These are phyloP conservation scores for Phenacoccus solenopsis DNA, from an alignment of 1,140 invertebrate genomes.

Conservation along the genomic window DNA sequence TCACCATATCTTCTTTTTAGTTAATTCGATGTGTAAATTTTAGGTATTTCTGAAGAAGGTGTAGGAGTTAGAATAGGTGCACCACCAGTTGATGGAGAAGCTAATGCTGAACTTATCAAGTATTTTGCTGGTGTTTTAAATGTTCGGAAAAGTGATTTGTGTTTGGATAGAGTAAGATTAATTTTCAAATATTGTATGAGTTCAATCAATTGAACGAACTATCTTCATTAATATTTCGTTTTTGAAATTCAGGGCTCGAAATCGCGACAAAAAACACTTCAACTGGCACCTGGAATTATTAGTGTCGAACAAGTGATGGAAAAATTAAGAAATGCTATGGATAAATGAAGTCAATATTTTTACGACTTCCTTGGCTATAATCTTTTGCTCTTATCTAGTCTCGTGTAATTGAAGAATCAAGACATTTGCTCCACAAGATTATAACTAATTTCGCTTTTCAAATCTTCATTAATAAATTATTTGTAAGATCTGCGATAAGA, in stretches of 20 bases:
- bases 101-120: slow-evolving; percentile 59
- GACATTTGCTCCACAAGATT: too few relatives aligned
- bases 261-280: not conserved
- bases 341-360: not conserved
- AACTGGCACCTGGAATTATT: not conserved
- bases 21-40: slow-evolving; percentile 18
- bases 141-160: slow-evolving; percentile 53
- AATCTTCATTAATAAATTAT: too few relatives aligned
- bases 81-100: slow-evolving; percentile 64
- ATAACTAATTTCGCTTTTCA: too few relatives aligned
- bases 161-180: slow-evolving; percentile 44
- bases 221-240: not conserved
- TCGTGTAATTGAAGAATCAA: too few relatives aligned
- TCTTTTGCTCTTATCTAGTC: too few relatives aligned
- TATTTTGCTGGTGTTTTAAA: slow-evolving; percentile 52
- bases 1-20: too few relatives aligned
- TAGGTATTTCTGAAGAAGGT: slow-evolving; percentile 37
- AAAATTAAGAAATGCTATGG: not conserved
- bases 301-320: not conserved
- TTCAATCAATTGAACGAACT: not conserved
- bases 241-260: not conserved
- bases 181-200: not conserved
- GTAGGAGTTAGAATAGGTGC: slow-evolving; percentile 58
- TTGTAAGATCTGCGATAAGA: too few relatives aligned
- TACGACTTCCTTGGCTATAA: too few relatives aligned